Base-by-base conservation (phyloP, 2,888 invertebrate species). In the Zaprionus bogoriensis region DNA sequence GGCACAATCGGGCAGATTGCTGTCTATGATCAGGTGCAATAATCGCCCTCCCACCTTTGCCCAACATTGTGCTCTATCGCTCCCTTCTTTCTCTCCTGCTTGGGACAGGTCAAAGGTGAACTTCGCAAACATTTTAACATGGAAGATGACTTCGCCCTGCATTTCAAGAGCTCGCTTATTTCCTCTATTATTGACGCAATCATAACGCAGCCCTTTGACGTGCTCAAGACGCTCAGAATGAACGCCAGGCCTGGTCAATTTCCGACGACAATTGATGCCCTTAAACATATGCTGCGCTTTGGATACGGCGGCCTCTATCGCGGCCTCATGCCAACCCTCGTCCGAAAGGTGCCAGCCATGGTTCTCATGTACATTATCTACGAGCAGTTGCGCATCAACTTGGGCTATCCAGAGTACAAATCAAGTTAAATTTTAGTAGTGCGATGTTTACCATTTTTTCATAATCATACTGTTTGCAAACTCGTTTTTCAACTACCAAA, bases 171-270 rank as follows among this genome's bases (percentile, higher is more conserved):
- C 19, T 78, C 75, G 1, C 14, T 70, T 4, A 20, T 62, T 0
- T 55, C 75, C 2, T 63, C 74, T 9, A 5, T 69, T 17, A 74
- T 73, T 3, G 74, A 68, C 9, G 25, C 61, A 4, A 7, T 59
- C 4, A 45, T 74, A 4, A 55, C 64, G 0, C 76, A 77, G 9
- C 77, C 77, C 1, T 57, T 77, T 5, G 77, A 77, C 30, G 69
- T 76, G 0, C 41, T 77, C 2, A 77, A 72, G 23, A 76, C 80
- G 0, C 1, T 76, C 4, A 65, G 63, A 61, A 79, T 79, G 77
- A 69, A 63, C 25, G 67, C 27, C 2, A 46, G 32, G 4, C 58
- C 60, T 0, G 62, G 51, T 0, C 41, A 72, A 19, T 67, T 61
- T 22, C 38, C 44, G 1, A 47, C 14, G 3, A 17, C 57, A 1